Evolutionary conservation across 2,113 vertebrate species (phyloP), one percentile per base, ranked within the genome.

Genomic region (Oriolus oriolus): DNA sequence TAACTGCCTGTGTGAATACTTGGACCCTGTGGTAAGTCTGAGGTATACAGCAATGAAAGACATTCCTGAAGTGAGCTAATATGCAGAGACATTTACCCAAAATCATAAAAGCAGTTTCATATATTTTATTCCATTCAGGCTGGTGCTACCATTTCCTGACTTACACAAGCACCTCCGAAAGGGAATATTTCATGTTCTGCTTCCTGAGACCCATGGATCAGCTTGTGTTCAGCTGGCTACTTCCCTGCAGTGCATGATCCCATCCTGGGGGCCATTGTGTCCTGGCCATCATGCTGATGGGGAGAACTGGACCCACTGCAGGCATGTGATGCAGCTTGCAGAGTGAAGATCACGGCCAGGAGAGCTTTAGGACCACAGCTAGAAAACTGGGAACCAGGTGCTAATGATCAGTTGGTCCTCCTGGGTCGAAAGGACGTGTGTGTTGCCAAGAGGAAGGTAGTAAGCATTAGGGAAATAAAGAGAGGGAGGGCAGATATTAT

Each of bases 251-350:
- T 0, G 1, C 59, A 39, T 0, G 2, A 35, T 9, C 7, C 39
- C 1, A 0, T 42, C 21, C 27, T 3, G 2, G 13, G 33, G 68
- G 24, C 2, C 13, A 54, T 66, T 61, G 39, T 63, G 42, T 15
- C 19, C 23, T 7, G 8, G 33, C 23, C 13, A 13, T 33, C 13
- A 1, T 5, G 41, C 27, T 76, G 17, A n/a, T 2, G 12, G 16
- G 10, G 23, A n/a, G 16, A 73, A 26, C 6, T 1, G 13, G 28
- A 71, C 20, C 23, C 21, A 20, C 12, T 5, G 20, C 16, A 50
- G 33, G 8, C 26, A 41, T 5, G 4, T 27, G 23, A n/a, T 0
- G 0, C 7, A 1, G 16, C 23, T n/a, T 64, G 37, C 11, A 47
- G 20, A 16, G 45, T 11, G 45, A 61, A 70, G 28, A 20, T 47